A percentile compares a stretch with the other conserved stretches of the same genome.
Evolutionary conservation across 2,113 vertebrate genomes (phyloP).

Genomic region (Pygoscelis adeliae): DNA sequence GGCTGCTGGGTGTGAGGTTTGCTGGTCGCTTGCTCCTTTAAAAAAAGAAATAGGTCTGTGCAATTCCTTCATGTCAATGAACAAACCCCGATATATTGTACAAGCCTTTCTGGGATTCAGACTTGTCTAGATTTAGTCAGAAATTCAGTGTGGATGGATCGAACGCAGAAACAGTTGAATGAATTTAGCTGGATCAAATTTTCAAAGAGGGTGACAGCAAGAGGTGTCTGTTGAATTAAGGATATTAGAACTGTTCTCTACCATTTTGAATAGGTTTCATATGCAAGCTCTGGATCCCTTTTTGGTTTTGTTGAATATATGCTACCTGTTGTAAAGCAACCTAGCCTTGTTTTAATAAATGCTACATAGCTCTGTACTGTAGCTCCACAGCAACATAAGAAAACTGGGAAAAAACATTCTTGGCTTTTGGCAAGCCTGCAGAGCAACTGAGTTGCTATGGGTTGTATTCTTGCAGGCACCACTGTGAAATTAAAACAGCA

Average conservation of each 20-base stretch:
- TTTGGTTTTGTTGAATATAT: not conserved
- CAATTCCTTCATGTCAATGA: not conserved
- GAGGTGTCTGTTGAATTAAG: not conserved
- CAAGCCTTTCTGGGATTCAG: not conserved
- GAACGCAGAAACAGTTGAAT: not conserved
- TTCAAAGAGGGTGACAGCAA: not conserved
- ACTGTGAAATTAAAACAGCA: not conserved
- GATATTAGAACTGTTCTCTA: not conserved
- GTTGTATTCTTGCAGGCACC: not conserved
- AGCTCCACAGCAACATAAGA: not conserved
- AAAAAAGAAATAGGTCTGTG: not conserved
- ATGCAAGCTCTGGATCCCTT: not conserved
- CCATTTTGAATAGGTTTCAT: not conserved
- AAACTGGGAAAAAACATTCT: not conserved
- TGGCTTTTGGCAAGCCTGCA: not conserved
- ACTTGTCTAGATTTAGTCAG: not conserved
- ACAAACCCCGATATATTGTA: not conserved
- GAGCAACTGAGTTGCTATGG: not conserved
- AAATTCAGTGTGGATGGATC: not conserved
- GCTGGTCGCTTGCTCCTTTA: not conserved
- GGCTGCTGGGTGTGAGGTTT: not conserved
- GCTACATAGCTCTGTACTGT: not conserved
- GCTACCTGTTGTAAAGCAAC: not conserved
- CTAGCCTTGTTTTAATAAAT: slow-evolving; percentile 1
- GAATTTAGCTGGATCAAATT: not conserved